A percentile compares a stretch with the other conserved stretches of the same genome.
Evolutionary conservation across 2,113 vertebrate genomes (phyloP).

Genomic region (Miniopterus natalensis): DNA sequence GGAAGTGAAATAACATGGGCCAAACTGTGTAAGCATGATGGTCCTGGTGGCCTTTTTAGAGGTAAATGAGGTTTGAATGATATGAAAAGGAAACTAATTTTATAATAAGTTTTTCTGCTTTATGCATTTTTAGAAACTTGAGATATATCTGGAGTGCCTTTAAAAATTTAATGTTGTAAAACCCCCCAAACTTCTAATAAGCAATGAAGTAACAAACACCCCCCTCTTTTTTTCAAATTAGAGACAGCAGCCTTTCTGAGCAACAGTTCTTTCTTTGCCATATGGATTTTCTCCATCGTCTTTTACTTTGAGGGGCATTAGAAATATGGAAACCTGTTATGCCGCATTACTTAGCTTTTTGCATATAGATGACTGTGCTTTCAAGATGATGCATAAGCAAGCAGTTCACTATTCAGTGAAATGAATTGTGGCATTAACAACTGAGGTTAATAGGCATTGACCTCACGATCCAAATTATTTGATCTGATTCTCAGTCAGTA

Average conservation of each 20-base stretch:
- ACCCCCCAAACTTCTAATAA: neutral
- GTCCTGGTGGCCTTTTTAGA: neutral
- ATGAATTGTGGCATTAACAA: neutral
- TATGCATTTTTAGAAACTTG: conserved; percentile 28
- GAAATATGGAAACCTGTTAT: conserved; percentile 57
- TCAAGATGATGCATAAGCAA: conserved; percentile 38
- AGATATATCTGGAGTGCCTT: neutral
- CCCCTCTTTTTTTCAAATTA: neutral
- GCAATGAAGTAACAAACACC: neutral
- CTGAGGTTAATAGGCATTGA: conserved; percentile 14
- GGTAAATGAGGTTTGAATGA: conserved; percentile 12
- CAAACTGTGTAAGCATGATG: neutral
- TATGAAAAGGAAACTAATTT: conserved; percentile 59
- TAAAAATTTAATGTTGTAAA: conserved; percentile 14
- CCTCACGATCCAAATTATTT: conserved; percentile 48
- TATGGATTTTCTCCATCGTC: conserved; percentile 1
- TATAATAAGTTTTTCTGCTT: neutral
- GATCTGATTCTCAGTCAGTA: conserved; percentile 48
- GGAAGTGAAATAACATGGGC: neutral
- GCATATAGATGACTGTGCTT: conserved; percentile 3
- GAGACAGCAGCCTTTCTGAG: conserved; percentile 5
- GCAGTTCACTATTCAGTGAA: conserved; percentile 44
- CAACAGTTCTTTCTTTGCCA: conserved; percentile 14
- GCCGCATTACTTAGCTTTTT: conserved; percentile 31
- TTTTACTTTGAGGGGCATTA: neutral